Conservation (phyloP, 2,888 invertebrate species). For the Napeogenes sylphis region DNA sequence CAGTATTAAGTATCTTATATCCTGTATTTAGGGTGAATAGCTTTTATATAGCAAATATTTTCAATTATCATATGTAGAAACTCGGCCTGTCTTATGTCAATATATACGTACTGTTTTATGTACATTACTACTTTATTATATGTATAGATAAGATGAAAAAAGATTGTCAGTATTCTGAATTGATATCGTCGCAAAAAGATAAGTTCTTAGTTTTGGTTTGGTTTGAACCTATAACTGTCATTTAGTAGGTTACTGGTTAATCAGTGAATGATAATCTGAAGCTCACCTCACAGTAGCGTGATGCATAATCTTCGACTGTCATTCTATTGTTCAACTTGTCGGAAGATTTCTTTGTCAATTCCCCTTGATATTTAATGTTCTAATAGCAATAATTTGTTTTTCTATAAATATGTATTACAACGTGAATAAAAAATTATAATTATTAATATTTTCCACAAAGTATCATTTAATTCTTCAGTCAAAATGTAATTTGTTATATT, state of each 20-base stretch:
- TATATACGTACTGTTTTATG: no score
- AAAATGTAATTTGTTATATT: not conserved
- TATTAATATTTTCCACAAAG: not conserved
- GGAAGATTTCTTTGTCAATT: constrained; percentile 24
- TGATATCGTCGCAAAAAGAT: no score
- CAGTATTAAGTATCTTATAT: no score
- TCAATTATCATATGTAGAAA: no score
- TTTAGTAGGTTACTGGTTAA: constrained; percentile 31
- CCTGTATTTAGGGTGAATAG: no score
- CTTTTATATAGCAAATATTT: no score
- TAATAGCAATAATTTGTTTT: constrained; percentile 18
- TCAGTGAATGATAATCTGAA: constrained; percentile 23
- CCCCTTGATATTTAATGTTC: constrained; percentile 21
- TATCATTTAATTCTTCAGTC: not conserved
- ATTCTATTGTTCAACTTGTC: constrained; percentile 30
- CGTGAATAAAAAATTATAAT: not conserved
- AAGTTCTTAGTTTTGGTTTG: no score
- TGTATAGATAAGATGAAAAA: no score
- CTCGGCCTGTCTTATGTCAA: no score
- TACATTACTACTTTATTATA: no score
- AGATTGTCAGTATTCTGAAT: no score
- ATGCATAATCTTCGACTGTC: constrained; percentile 23
- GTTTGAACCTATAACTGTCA: constrained; percentile 11
- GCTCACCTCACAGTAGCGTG: constrained; percentile 20
- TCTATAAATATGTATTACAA: constrained; percentile 10